These are phyloP conservation scores for Arctia plantaginis DNA, from an alignment of 2,888 invertebrate species.

Conservation along the genomic window DNA sequence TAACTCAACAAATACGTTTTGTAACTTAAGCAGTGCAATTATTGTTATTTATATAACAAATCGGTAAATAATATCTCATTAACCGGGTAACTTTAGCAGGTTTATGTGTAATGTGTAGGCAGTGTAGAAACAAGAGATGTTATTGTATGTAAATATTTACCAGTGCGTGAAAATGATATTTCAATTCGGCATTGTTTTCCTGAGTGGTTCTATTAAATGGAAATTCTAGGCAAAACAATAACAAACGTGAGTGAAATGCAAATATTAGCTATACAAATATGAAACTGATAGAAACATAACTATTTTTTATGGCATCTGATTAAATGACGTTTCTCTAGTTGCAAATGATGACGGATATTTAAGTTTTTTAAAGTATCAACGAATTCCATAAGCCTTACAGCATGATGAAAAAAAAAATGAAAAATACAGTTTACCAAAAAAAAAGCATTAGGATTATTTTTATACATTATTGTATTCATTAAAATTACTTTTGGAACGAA, in stretches of 20 bases:
- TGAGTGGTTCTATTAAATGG: slow-evolving; percentile 1
- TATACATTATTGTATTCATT: too few relatives aligned
- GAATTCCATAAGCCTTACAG: too few relatives aligned
- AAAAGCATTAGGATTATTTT: too few relatives aligned
- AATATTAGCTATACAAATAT: neutral
- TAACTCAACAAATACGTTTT: neutral
- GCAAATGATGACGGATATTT: too few relatives aligned
- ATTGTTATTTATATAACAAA: neutral
- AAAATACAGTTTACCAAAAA: too few relatives aligned
- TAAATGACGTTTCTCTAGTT: neutral
- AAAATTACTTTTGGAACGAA: too few relatives aligned
- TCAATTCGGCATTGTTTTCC: neutral
- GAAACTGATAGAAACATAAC: neutral
- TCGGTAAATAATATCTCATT: neutral
- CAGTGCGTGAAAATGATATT: slow-evolving; percentile 1
- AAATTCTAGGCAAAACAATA: neutral
- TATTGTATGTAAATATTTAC: neutral
- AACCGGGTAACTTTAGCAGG: neutral
- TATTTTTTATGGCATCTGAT: too few relatives aligned
- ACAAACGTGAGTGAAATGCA: neutral
- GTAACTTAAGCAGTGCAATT: neutral
- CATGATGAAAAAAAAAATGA: too few relatives aligned
- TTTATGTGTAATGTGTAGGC: neutral
- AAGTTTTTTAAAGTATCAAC: too few relatives aligned
- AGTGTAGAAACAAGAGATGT: neutral